Evolutionary conservation across 2,113 vertebrate genomes (phyloP).

Genomic region (Tachycineta bicolor): DNA sequence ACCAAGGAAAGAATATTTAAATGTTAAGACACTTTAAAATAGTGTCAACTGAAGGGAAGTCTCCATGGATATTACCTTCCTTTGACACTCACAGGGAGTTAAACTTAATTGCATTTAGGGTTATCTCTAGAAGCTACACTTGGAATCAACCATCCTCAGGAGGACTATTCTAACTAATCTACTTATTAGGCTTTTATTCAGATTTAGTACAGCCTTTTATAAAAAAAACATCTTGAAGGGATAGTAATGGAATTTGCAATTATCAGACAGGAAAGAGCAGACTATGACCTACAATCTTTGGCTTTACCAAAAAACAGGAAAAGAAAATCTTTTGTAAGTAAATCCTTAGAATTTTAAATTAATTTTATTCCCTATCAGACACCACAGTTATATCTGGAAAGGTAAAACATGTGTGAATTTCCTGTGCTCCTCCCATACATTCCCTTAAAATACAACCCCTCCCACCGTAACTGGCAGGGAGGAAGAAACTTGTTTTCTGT

Average conservation of each 20-base stretch:
- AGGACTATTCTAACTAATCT: slow-evolving; percentile 79
- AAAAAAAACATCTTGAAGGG: slow-evolving; percentile 66
- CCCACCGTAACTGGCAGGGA: not conserved
- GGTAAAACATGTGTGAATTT: not conserved
- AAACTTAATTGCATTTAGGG: slow-evolving; percentile 79
- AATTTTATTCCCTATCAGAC: slow-evolving; percentile 24
- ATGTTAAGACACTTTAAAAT: slow-evolving; percentile 68
- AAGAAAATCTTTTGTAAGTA: not conserved
- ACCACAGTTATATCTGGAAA: not conserved
- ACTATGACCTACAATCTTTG: slow-evolving; percentile 58
- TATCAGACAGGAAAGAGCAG: slow-evolving; percentile 56
- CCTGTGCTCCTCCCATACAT: not conserved
- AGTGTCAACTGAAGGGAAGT: slow-evolving; percentile 68
- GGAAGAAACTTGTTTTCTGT: not conserved
- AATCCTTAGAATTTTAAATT: slow-evolving; percentile 8
- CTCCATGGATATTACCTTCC: slow-evolving; percentile 63
- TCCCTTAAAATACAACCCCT: not conserved
- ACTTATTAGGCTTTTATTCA: slow-evolving; percentile 81
- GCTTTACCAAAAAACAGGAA: slow-evolving; percentile 20
- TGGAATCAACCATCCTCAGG: slow-evolving; percentile 74
- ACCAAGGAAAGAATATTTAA: slow-evolving; percentile 71
- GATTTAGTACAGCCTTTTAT: slow-evolving; percentile 69
- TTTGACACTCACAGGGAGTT: slow-evolving; percentile 71
- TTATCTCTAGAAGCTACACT: slow-evolving; percentile 73
- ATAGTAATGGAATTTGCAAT: slow-evolving; percentile 71